Conservation (phyloP, 2,888 invertebrate genomes). For the Deroplatys truncata region DNA sequence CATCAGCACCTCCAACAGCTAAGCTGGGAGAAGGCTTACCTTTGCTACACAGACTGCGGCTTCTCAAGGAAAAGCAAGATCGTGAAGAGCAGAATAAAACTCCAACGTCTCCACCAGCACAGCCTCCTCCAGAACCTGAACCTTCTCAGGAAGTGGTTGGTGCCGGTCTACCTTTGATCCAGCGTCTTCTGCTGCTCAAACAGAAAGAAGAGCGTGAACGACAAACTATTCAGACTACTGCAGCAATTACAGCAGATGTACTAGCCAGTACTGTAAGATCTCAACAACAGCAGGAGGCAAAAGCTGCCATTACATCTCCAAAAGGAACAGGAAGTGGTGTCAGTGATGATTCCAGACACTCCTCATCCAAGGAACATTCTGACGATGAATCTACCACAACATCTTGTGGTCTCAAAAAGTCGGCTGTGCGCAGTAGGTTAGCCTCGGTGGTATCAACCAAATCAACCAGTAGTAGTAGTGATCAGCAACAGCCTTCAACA, state of each 20-base stretch:
- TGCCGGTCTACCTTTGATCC: slow-evolving; percentile 67
- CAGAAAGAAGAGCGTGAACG: slow-evolving; percentile 41
- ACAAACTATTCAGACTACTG: slow-evolving; percentile 51
- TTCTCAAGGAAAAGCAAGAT: slow-evolving; percentile 82
- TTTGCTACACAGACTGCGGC: slow-evolving; percentile 67
- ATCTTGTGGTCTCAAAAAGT: neutral
- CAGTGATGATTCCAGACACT: slow-evolving; percentile 4
- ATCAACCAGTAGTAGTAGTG: neutral
- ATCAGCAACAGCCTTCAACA: neutral
- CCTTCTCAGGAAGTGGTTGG: slow-evolving; percentile 56
- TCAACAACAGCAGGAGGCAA: slow-evolving; percentile 31
- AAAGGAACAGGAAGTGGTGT: neutral
- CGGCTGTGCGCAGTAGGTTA: neutral
- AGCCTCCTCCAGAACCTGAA: slow-evolving; percentile 23
- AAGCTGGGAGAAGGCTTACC: slow-evolving; percentile 77
- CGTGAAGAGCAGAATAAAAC: slow-evolving; percentile 50
- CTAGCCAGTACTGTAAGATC: slow-evolving; percentile 44
- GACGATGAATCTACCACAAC: slow-evolving; percentile 9
- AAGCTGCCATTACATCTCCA: neutral
- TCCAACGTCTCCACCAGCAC: slow-evolving; percentile 21
- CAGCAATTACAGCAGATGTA: slow-evolving; percentile 58
- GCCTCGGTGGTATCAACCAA: neutral
- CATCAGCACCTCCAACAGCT: neutral
- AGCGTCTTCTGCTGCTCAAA: slow-evolving; percentile 69
- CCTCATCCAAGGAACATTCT: slow-evolving; percentile 15